Conservation (phyloP, 2,888 invertebrate genomes). For the Pantelozetes paolii region DNA sequence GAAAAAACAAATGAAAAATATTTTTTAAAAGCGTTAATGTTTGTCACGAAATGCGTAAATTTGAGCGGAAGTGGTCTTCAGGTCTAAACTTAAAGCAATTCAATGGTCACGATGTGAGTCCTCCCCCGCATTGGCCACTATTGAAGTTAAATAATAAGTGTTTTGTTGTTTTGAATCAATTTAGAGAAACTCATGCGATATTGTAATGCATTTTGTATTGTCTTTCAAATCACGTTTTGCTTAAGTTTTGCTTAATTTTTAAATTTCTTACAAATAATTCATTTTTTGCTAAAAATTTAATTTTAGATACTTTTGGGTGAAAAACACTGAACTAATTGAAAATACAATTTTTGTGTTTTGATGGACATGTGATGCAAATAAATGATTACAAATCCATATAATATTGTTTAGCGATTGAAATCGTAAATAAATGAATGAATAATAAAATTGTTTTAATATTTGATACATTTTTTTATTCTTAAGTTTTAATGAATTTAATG, state of each 20-base stretch:
- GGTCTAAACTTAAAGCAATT: constrained; percentile 16
- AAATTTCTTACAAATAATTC: constrained; percentile 1
- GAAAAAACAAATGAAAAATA: constrained; percentile 4
- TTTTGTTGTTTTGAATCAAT: constrained; percentile 24
- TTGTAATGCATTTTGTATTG: background rate
- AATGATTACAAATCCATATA: no score
- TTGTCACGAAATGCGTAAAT: constrained; percentile 29
- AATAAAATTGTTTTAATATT: background rate
- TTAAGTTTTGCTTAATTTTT: background rate
- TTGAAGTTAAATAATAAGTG: background rate
- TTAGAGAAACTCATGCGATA: constrained; percentile 37
- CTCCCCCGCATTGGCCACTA: constrained; percentile 31
- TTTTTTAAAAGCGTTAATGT: constrained; percentile 16
- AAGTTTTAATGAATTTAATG: constrained; percentile 4
- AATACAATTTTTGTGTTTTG: background rate
- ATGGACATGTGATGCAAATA: constrained; percentile 10
- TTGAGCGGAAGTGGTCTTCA: constrained; percentile 21
- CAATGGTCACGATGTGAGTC: constrained; percentile 14
- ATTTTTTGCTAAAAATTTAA: background rate
- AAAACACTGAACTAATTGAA: background rate
- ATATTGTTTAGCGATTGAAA: background rate
- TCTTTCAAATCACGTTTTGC: constrained; percentile 10
- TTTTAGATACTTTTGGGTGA: no score
- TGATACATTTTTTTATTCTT: constrained; percentile 3
- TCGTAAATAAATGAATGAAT: background rate